Conservation (phyloP, 2,888 invertebrate species). For the Disparrhopalites patrizii region DNA sequence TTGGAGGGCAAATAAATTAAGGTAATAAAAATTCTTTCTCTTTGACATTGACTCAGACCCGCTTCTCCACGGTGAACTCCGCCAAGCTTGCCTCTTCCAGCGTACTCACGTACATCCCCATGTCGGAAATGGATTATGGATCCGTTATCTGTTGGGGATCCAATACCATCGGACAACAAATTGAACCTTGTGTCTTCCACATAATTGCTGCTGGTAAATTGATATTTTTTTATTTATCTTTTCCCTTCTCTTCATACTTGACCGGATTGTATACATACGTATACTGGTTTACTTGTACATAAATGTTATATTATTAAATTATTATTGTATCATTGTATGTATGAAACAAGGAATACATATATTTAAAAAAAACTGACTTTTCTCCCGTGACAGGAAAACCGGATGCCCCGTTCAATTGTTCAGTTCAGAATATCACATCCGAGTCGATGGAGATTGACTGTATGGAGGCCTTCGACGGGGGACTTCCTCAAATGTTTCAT, state of each 20-base stretch:
- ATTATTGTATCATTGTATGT: neutral
- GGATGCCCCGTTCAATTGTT: conserved; percentile 72
- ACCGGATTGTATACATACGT: too few species aligned
- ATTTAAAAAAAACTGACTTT: too few species aligned
- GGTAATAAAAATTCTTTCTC: too few species aligned
- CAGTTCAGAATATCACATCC: conserved; percentile 71
- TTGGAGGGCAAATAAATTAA: too few species aligned
- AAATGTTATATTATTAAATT: too few species aligned
- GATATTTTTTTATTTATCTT: conserved; percentile 38
- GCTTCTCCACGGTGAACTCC: conserved; percentile 60
- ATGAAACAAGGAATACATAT: neutral
- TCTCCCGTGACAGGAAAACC: conserved; percentile 73
- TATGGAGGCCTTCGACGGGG: conserved; percentile 69
- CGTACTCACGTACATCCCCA: conserved; percentile 71
- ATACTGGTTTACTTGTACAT: too few species aligned
- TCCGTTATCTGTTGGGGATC: conserved; percentile 67
- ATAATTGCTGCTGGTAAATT: conserved; percentile 62
- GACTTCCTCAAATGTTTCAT: conserved; percentile 66
- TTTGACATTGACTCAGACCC: conserved; percentile 54
- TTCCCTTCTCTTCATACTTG: conserved; percentile 44
- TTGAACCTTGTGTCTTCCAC: conserved; percentile 69
- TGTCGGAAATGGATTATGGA: conserved; percentile 71
- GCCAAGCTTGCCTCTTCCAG: conserved; percentile 56
- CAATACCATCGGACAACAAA: conserved; percentile 68
- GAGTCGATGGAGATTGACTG: conserved; percentile 72